A percentile compares a stretch with the other conserved stretches of the same genome.
Conservation (phyloP, 2,888 invertebrate genomes). For the Trilocha varians region DNA sequence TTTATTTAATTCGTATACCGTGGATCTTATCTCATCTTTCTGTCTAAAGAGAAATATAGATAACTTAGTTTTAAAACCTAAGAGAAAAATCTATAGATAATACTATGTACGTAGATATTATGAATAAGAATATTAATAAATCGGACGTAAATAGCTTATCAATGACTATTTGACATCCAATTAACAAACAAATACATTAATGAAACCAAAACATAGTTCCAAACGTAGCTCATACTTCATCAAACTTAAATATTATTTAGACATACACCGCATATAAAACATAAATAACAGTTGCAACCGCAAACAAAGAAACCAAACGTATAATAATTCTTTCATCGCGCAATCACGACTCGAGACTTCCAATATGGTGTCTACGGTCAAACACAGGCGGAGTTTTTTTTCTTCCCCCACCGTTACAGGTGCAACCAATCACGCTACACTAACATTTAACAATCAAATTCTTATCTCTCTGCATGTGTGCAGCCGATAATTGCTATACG, state of each 20-base stretch:
- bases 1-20: too few species aligned
- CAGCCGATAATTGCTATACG: slow-evolving; percentile 46
- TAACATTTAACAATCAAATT: slow-evolving; percentile 34
- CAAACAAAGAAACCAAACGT: slow-evolving; percentile 21
- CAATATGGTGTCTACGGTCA: slow-evolving; percentile 32
- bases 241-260: neutral
- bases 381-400: slow-evolving; percentile 42
- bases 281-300: slow-evolving; percentile 10
- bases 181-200: neutral
- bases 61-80: too few species aligned
- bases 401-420: slow-evolving; percentile 31
- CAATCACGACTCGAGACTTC: slow-evolving; percentile 25
- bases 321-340: slow-evolving; percentile 26
- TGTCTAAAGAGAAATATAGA: too few species aligned
- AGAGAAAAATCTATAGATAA: too few species aligned
- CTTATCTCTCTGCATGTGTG: slow-evolving; percentile 36
- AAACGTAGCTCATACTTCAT: slow-evolving; percentile 3
- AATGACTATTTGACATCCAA: too few species aligned
- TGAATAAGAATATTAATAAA: too few species aligned
- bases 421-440: slow-evolving; percentile 47
- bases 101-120: too few species aligned
- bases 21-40: too few species aligned
- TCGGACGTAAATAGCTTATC: too few species aligned
- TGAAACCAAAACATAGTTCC: neutral
- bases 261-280: slow-evolving; percentile 8